These are phyloP conservation scores for Leucopsar rothschildi DNA, from an alignment of 2,113 vertebrate species.

Conservation along the genomic window DNA sequence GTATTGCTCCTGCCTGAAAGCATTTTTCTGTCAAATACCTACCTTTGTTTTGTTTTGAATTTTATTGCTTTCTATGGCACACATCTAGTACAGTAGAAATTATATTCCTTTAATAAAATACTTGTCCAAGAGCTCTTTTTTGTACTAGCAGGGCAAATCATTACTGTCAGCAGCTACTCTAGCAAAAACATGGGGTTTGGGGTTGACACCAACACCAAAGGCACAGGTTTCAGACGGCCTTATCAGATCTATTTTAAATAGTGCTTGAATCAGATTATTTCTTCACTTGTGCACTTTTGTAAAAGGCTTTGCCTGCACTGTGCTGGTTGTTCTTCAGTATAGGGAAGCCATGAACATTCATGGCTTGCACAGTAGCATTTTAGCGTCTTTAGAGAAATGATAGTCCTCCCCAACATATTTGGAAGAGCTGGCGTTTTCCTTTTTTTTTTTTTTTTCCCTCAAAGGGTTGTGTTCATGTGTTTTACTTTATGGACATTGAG, in stretches of 20 bases:
- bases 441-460: neutral
- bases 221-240: neutral
- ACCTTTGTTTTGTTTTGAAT: neutral
- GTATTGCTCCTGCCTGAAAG: neutral
- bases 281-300: neutral
- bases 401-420: neutral
- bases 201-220: neutral
- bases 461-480: neutral
- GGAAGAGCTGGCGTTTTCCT: neutral
- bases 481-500: neutral
- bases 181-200: neutral
- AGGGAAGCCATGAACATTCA: neutral
- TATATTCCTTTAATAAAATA: neutral
- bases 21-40: neutral
- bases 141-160: neutral
- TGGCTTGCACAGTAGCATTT: constrained; percentile 32
- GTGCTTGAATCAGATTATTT: neutral
- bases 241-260: neutral
- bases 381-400: constrained; percentile 10
- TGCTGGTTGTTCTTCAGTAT: neutral
- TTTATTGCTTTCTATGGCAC: neutral
- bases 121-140: neutral
- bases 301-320: constrained; percentile 35
- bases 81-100: neutral
- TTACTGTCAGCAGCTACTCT: neutral